phyloP scores from a whole-genome alignment of 1,140 invertebrate genomes.

The Lasioglossum baleicum region DNA sequence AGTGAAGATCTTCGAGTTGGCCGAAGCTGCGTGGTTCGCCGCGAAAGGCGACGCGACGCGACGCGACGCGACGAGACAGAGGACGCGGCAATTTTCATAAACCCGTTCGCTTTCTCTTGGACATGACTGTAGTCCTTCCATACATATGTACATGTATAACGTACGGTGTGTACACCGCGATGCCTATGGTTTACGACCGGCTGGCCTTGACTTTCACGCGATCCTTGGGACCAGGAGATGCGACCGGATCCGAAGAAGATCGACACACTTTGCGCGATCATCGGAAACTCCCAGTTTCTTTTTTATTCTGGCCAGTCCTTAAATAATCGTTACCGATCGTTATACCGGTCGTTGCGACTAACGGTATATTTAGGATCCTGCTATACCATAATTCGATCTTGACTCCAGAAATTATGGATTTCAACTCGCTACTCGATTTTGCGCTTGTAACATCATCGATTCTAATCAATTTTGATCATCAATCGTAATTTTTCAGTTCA shows the following conservation, averaged over 20 bases:
- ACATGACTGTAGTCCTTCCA: not conserved
- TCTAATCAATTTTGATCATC: too few relatives aligned
- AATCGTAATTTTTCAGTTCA: too few relatives aligned
- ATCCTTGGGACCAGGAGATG: slow-evolving; percentile 28
- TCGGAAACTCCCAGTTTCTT: not conserved
- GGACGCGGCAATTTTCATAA: slow-evolving; percentile 46
- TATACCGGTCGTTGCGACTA: not conserved
- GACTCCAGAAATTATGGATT: too few relatives aligned
- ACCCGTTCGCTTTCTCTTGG: slow-evolving; percentile 52
- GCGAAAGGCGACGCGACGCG: slow-evolving; percentile 20
- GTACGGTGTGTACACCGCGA: slow-evolving; percentile 14
- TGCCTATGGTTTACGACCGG: slow-evolving; percentile 29
- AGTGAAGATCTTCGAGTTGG: slow-evolving; percentile 2
- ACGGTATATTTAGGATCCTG: not conserved
- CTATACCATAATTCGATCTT: too few relatives aligned
- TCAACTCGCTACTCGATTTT: too few relatives aligned
- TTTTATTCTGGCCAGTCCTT: not conserved
- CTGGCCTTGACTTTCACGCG: slow-evolving; percentile 56
- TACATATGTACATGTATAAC: slow-evolving; percentile 17
- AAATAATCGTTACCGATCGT: not conserved
- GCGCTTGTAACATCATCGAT: too few relatives aligned
- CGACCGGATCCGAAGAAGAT: slow-evolving; percentile 16
- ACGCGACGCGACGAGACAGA: not conserved
- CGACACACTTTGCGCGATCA: slow-evolving; percentile 23
- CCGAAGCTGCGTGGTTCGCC: not conserved